Base-by-base conservation (phyloP, 2,888 invertebrate species). In the Neelides folsomi region DNA sequence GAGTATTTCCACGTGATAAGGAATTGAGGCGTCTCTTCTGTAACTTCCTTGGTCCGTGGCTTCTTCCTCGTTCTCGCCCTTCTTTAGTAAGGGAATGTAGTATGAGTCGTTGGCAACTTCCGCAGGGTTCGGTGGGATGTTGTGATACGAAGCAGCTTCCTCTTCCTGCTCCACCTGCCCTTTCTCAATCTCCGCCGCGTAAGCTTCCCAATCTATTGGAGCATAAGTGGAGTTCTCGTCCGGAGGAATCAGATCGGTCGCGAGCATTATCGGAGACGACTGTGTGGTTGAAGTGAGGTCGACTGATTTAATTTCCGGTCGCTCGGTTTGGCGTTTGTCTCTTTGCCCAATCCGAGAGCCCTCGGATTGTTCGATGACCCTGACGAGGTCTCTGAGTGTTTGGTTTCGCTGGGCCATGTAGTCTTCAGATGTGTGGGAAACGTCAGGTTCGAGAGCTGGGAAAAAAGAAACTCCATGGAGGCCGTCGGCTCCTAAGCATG, bases 401-500 rank as follows among this genome's bases (percentile, higher is more conserved):
- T 62, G 59, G 43, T 64, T 64, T 45, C 64, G 38, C 43, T 59
- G 56, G 12, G 44, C 49, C 7, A 58, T 47, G 34, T 49, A 58
- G 8, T 64, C 59, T 2, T 62, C 57, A 13, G 47, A 50, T 4
- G 45, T 35, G 35, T 60, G 46, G 13, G 56, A 56, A 19, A 49
- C 47, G 54, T 57, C 60, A 35, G 62, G 60, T 34, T 60, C 60
- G 35, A 66, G 53, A 10, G 65, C 57, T 9, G 66, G 65, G 52
- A 63, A 64, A 51, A 66, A 66, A 18, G 64, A 57, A 49, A 66
- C 63, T 10, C 66, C 66, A 40, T 61, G 63, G 19, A 66, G 59
- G 36, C 66, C 66, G 52, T 66, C 66, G 18, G 65, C 66, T 35
- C 66, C 66, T 1, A 66, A 51, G 44, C 66, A 66, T 9, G 66